phyloP scores from a whole-genome alignment of 2,113 vertebrate genomes.

The Acanthochromis polyacanthus region DNA sequence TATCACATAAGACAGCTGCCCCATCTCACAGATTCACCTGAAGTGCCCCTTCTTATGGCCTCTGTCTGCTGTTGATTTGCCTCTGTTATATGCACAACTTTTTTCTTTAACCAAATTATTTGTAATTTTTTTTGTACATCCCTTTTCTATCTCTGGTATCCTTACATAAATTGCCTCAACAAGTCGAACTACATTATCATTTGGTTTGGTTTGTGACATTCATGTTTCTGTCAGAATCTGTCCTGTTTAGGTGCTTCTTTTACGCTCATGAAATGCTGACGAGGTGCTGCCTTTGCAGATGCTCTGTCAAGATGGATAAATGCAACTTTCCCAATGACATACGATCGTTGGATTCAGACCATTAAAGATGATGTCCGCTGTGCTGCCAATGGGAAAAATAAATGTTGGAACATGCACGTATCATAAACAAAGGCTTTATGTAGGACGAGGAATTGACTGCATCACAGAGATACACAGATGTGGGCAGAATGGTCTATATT shows the following conservation, averaged over 20 bases:
- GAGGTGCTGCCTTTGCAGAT: neutral
- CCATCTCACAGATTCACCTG: too few relatives aligned
- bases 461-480: too few relatives aligned
- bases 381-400: neutral
- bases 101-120: neutral
- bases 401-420: slow-evolving; percentile 15
- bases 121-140: neutral
- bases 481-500: neutral
- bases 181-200: neutral
- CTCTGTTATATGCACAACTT: too few relatives aligned
- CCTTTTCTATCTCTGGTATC: neutral
- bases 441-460: neutral
- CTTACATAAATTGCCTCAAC: slow-evolving; percentile 1
- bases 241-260: slow-evolving; percentile 3
- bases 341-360: neutral
- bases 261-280: slow-evolving; percentile 36
- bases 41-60: too few relatives aligned
- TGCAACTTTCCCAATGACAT: slow-evolving; percentile 9
- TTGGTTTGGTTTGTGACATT: neutral
- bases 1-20: too few relatives aligned
- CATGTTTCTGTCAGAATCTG: slow-evolving; percentile 34
- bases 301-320: slow-evolving; percentile 33
- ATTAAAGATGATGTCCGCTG: slow-evolving; percentile 7
- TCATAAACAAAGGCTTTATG: slow-evolving; percentile 2
- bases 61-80: too few relatives aligned